A percentile compares a stretch with the other conserved stretches of the same genome.
These are phyloP conservation scores for Autographa gamma DNA, from an alignment of 2,888 invertebrate genomes.

Conservation along the genomic window DNA sequence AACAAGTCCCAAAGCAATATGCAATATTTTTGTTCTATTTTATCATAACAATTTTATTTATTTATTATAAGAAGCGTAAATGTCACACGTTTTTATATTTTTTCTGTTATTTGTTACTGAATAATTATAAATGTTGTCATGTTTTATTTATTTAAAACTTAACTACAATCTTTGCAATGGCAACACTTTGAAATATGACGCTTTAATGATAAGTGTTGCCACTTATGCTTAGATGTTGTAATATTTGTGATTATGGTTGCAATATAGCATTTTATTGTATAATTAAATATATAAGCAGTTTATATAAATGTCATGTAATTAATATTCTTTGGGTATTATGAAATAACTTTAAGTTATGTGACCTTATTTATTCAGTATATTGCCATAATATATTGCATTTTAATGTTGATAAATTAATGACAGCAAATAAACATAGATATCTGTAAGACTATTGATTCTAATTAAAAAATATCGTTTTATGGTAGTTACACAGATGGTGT, in stretches of 20 bases:
- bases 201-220: not conserved
- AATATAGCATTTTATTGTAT: constrained; percentile 2
- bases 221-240: not conserved
- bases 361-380: constrained; percentile 9
- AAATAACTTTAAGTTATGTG: not conserved
- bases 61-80: not conserved
- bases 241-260: constrained; percentile 1
- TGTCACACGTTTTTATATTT: not conserved
- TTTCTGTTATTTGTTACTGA: not conserved
- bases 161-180: not conserved
- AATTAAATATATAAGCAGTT: constrained; percentile 1
- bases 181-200: not conserved
- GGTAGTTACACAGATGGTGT: no score
- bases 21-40: not conserved
- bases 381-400: constrained; percentile 28
- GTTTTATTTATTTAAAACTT: constrained; percentile 4
- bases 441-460: no score
- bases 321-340: not conserved
- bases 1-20: not conserved
- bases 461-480: no score
- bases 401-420: constrained; percentile 4
- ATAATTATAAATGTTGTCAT: not conserved
- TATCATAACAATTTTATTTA: not conserved
- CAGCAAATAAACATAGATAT: no score
- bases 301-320: not conserved